Conservation (phyloP, 2,888 invertebrate genomes). For the Rhamphomyia laevipes region DNA sequence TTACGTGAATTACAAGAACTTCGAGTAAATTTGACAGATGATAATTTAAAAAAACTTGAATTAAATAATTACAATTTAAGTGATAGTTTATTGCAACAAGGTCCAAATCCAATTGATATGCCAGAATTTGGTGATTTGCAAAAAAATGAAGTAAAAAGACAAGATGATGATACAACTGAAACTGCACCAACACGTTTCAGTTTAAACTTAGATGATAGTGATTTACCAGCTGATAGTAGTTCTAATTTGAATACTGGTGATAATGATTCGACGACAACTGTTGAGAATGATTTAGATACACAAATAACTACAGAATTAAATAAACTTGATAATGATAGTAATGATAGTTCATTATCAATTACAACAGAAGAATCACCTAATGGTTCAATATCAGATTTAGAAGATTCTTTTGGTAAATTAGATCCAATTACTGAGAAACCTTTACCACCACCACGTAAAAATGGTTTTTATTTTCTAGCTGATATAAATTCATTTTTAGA, state of each 20-base stretch:
- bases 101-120: conserved; percentile 36
- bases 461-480: conserved; percentile 72
- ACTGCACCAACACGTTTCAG: conserved; percentile 24
- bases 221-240: conserved; percentile 10
- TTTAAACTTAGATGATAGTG: conserved; percentile 21
- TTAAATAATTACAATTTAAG: conserved; percentile 28
- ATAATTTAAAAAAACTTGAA: conserved; percentile 36
- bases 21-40: conserved; percentile 35
- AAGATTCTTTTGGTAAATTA: conserved; percentile 61
- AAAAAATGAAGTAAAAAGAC: conserved; percentile 43
- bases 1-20: conserved; percentile 36
- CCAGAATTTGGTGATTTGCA: conserved; percentile 23
- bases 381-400: conserved; percentile 44
- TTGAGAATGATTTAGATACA: neutral
- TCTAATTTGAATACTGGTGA: conserved; percentile 11
- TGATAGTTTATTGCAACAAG: conserved; percentile 28
- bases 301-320: neutral
- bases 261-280: conserved; percentile 6
- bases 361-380: conserved; percentile 32
- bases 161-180: conserved; percentile 20
- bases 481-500: conserved; percentile 82
- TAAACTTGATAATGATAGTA: neutral
- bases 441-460: conserved; percentile 53
- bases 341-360: conserved; percentile 10
- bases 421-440: conserved; percentile 47